Evolutionary conservation across 2,797 vertebrate genomes (phyloP).

Genomic region (Fistularia commersonii): DNA sequence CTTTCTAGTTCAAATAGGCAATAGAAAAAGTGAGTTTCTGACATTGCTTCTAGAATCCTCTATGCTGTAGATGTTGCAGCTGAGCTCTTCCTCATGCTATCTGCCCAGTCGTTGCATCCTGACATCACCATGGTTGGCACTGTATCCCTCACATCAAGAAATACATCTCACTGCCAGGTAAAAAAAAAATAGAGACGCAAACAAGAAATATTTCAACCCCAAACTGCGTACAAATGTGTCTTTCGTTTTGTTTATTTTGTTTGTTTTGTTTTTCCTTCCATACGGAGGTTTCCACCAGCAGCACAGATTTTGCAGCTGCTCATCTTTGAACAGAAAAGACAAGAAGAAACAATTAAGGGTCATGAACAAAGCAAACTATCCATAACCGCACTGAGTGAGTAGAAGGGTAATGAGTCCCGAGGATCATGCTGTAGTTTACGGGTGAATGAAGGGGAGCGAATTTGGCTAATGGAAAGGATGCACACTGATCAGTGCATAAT

Average conservation of each 20-base stretch:
- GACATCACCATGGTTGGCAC: no score
- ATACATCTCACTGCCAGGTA: no score
- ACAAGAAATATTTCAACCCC: no score
- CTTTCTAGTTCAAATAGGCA: no score
- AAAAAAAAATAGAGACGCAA: no score
- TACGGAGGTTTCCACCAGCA: conserved; percentile 53
- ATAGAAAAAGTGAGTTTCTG: no score
- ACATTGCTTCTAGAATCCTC: no score
- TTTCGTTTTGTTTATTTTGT: conserved; percentile 14
- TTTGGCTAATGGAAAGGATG: conserved; percentile 67
- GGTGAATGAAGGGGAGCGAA: conserved; percentile 59
- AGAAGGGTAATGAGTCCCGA: conserved; percentile 62
- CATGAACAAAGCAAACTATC: conserved; percentile 57
- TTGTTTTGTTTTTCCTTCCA: no score
- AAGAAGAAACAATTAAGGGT: conserved; percentile 59
- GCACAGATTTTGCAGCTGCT: conserved; percentile 32
- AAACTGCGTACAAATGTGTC: neutral
- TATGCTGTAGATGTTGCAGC: no score
- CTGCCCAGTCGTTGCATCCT: no score
- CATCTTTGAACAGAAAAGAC: conserved; percentile 47
- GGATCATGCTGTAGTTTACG: conserved; percentile 48
- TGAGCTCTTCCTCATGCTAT: no score
- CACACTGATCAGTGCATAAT: conserved; percentile 68
- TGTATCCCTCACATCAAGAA: no score
- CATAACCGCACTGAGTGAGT: conserved; percentile 51